phyloP scores from a whole-genome alignment of 2,113 vertebrate species.

The Myanophis thanlyinensis region DNA sequence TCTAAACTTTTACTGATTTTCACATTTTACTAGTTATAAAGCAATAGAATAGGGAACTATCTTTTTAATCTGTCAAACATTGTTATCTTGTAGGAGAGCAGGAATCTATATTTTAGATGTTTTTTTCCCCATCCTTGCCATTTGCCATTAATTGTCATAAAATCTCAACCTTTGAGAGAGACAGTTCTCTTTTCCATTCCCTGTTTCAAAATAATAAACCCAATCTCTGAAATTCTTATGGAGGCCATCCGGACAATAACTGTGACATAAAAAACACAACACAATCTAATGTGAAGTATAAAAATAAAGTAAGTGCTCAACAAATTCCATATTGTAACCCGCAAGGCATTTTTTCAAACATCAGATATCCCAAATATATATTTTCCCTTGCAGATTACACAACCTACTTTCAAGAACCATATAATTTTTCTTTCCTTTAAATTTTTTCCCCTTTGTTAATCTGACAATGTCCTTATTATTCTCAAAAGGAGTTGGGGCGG shows the following conservation, averaged over 20 bases:
- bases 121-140: not conserved
- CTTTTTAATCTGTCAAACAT: slow-evolving; percentile 12
- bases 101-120: slow-evolving; percentile 32
- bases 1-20: slow-evolving; percentile 8
- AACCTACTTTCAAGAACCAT: slow-evolving; percentile 25
- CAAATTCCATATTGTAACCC: slow-evolving; percentile 19
- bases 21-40: slow-evolving; percentile 18
- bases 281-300: slow-evolving; percentile 45
- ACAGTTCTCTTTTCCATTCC: not conserved
- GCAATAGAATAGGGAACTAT: not conserved
- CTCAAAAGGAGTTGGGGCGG: slow-evolving; percentile 22
- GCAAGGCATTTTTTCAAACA: slow-evolving; percentile 29
- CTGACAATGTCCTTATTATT: slow-evolving; percentile 12
- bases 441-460: not conserved
- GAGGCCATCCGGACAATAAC: slow-evolving; percentile 28
- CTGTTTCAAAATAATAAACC: slow-evolving; percentile 38
- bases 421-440: slow-evolving; percentile 41
- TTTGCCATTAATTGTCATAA: not conserved
- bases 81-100: slow-evolving; percentile 24
- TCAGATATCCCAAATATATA: not conserved
- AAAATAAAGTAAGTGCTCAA: slow-evolving; percentile 56
- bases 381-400: slow-evolving; percentile 25
- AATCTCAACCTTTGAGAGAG: not conserved
- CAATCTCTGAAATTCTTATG: slow-evolving; percentile 28
- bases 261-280: slow-evolving; percentile 43